A percentile compares a stretch with the other conserved stretches of the same genome.
These are phyloP conservation scores for Pyralis farinalis DNA, from an alignment of 2,888 invertebrate genomes.

Conservation along the genomic window DNA sequence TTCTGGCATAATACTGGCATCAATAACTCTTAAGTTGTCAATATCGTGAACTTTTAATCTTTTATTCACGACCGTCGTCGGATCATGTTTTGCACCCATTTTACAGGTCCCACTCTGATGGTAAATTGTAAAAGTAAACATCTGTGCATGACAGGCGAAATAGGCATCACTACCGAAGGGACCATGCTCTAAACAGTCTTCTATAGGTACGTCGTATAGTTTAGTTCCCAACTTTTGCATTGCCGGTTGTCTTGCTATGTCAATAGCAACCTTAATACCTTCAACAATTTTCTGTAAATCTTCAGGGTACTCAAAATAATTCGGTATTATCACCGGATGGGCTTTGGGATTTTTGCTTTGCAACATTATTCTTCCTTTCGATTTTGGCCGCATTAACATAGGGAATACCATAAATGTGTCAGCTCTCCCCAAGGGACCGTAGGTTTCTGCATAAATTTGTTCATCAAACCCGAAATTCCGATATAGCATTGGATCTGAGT, in stretches of 20 bases:
- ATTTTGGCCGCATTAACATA: conserved; percentile 86
- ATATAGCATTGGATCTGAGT: conserved; percentile 64
- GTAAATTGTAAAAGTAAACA: conserved; percentile 86
- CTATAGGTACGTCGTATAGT: conserved; percentile 81
- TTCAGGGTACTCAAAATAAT: conserved; percentile 84
- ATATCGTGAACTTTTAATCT: conserved; percentile 84
- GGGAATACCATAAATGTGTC: conserved; percentile 82
- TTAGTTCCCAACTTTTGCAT: conserved; percentile 81
- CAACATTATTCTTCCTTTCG: conserved; percentile 85
- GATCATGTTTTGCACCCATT: conserved; percentile 82
- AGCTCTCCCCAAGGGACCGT: conserved; percentile 53
- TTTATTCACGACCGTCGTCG: conserved; percentile 83
- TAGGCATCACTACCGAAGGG: conserved; percentile 84
- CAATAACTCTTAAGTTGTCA: conserved; percentile 85
- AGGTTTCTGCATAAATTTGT: conserved; percentile 60
- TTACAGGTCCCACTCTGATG: conserved; percentile 85
- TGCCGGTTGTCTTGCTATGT: conserved; percentile 80
- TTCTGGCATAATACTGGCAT: conserved; percentile 90
- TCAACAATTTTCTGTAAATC: conserved; percentile 84
- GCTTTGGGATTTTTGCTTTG: conserved; percentile 85
- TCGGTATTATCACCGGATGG: conserved; percentile 88
- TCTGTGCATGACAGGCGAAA: conserved; percentile 84
- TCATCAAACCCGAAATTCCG: conserved; percentile 78
- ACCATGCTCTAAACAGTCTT: conserved; percentile 78
- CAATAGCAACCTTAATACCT: conserved; percentile 82